phyloP scores from a whole-genome alignment of 2,888 invertebrate genomes.

The Drosophila percnosoma region DNA sequence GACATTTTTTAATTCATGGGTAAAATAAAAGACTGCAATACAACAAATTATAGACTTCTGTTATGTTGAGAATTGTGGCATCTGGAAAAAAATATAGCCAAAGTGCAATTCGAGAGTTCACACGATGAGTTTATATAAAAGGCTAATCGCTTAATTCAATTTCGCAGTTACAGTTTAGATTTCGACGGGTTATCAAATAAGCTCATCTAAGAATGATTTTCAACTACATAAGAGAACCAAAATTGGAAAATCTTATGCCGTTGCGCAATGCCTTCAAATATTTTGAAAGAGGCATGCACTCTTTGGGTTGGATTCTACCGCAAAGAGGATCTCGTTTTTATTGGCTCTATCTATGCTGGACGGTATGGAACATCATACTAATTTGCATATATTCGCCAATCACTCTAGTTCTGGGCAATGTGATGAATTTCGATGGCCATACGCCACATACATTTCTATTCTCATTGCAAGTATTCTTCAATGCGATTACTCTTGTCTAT shows the following conservation, averaged over 20 bases:
- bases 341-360: slow-evolving; percentile 15
- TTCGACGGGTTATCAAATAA: slow-evolving; percentile 3
- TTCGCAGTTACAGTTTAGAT: slow-evolving; percentile 22
- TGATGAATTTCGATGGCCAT: slow-evolving; percentile 21
- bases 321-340: background rate
- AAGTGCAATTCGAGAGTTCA: background rate
- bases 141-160: background rate
- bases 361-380: background rate
- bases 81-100: slow-evolving; percentile 23
- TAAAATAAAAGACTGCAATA: background rate
- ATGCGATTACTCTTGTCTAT: background rate
- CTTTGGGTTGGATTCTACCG: slow-evolving; percentile 33
- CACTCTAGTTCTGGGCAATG: slow-evolving; percentile 6
- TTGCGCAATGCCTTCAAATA: slow-evolving; percentile 38
- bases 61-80: slow-evolving; percentile 36
- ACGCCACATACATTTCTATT: slow-evolving; percentile 22
- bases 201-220: slow-evolving; percentile 26
- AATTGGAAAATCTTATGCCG: background rate
- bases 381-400: slow-evolving; percentile 39
- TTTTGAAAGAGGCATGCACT: slow-evolving; percentile 32
- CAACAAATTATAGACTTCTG: slow-evolving; percentile 1
- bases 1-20: slow-evolving; percentile 13
- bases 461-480: slow-evolving; percentile 25
- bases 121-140: slow-evolving; percentile 28
- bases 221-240: slow-evolving; percentile 22